These are phyloP conservation scores for Mungos mungo DNA, from an alignment of 2,113 vertebrate genomes.

Conservation along the genomic window DNA sequence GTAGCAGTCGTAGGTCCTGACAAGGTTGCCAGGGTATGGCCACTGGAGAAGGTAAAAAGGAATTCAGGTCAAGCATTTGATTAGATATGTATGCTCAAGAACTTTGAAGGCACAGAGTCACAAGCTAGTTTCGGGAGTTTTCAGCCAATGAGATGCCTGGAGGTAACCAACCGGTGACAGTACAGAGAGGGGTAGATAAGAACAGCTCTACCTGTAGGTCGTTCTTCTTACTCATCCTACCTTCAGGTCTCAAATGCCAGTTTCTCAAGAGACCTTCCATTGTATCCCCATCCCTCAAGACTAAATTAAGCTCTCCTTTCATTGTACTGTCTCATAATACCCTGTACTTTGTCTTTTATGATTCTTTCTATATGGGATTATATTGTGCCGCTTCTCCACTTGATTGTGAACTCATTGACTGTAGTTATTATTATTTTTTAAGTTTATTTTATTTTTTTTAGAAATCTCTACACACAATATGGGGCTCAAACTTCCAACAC, in stretches of 20 bases:
- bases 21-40: not conserved
- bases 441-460: no score
- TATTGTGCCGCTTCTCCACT: not conserved
- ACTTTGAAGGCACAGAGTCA: not conserved
- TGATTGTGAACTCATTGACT: slow-evolving; percentile 22
- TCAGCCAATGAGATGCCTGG: not conserved
- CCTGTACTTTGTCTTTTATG: not conserved
- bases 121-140: not conserved
- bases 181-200: not conserved
- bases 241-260: not conserved
- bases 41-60: not conserved
- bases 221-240: not conserved
- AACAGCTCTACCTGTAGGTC: not conserved
- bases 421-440: not conserved
- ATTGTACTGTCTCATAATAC: not conserved
- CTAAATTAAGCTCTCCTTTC: not conserved
- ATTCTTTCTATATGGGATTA: slow-evolving; percentile 20
- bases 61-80: not conserved
- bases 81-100: not conserved
- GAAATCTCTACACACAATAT: no score
- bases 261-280: not conserved
- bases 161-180: not conserved
- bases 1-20: not conserved
- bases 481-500: no score
- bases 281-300: not conserved